Base-by-base conservation (phyloP, 2,888 invertebrate species). In the Drosophila setosimentum region DNA sequence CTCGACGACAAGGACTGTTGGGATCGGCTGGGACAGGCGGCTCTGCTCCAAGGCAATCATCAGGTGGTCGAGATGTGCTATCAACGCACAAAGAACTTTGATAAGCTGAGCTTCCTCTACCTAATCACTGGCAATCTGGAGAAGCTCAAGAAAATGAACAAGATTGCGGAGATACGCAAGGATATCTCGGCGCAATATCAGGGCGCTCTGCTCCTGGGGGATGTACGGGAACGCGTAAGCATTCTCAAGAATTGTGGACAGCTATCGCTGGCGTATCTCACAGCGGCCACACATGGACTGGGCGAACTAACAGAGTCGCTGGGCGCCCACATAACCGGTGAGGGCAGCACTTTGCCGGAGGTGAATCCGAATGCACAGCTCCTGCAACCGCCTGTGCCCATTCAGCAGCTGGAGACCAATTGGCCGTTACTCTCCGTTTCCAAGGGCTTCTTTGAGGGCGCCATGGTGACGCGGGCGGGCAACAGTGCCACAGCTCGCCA, bases 41-140 rank as follows among this genome's bases (percentile, higher is more conserved):
- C 99, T 0, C 93, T 99, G 29, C 94, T 97, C 81, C 98, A 98
- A 91, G 99, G 98, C n/a, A 97, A 97, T 91, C 97, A 97, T 91
- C 97, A 97, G 94, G 97, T 97, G 57, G 99, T 99, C 1, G 99
- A 99, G 93, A 99, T 99, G 99, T 99, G 99, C 91, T 99, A 99
- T 93, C 99, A 99, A 92, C 95, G 99, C 75, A 99, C 99, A 0
- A 99, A 99, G 94, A 99, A 99, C 94, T 99, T 99, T 93, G 99
- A 99, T 93, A 99, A 99, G 94, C 95, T 99, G 0, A 97, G 99
- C 21, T 99, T 99, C 94, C 94, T 99, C 49, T 99, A 99, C 93
- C 94, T 99, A 48, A 98, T 99, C 78, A 99, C 99, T 21, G 99
- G 99, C 16, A 99, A 99, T 93, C 94, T 99, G 90, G 99, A 99